These are phyloP conservation scores for Cassiopea andromeda DNA, from an alignment of 30 jellyfish, hydroid and myxozoan genomes.

Conservation along the genomic window DNA sequence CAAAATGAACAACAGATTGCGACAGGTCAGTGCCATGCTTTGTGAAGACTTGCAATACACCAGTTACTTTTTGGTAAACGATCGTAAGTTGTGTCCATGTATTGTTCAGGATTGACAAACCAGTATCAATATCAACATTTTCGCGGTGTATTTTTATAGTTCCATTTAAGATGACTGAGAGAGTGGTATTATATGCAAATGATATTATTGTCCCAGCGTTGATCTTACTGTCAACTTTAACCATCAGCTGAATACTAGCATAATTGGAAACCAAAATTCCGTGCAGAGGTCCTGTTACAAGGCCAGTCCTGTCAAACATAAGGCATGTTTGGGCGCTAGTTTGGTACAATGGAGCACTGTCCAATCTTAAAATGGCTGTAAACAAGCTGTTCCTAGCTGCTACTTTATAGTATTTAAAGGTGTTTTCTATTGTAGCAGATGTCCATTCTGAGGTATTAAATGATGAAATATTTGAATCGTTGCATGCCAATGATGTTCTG, in stretches of 20 bases:
- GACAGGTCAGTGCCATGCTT: constrained; percentile 14
- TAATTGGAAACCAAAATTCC: constrained; percentile 14
- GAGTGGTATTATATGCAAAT: constrained; percentile 35
- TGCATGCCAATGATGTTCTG: neutral
- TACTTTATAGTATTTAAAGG: constrained; percentile 17
- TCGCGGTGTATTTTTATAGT: constrained; percentile 41
- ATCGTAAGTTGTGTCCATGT: constrained; percentile 64
- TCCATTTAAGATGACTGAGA: constrained; percentile 22
- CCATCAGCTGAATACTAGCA: constrained; percentile 52
- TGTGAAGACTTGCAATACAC: constrained; percentile 53
- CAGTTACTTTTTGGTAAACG: constrained; percentile 53
- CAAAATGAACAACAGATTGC: constrained; percentile 35
- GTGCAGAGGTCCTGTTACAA: constrained; percentile 27
- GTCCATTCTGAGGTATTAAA: neutral
- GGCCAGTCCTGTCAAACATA: constrained; percentile 42
- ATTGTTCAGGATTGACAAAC: neutral
- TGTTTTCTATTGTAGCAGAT: neutral
- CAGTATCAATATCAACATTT: constrained; percentile 33
- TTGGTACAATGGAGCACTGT: constrained; percentile 25
- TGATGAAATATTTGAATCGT: constrained; percentile 21
- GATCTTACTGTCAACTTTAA: constrained; percentile 6
- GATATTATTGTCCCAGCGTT: constrained; percentile 59
- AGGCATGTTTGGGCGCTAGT: constrained; percentile 55
- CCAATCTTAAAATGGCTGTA: neutral
- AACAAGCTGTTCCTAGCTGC: constrained; percentile 25